Evolutionary conservation across 2,113 vertebrate genomes (phyloP), one percentile per base, ranked within the genome.

Genomic region (Neotragus pygmaeus): DNA sequence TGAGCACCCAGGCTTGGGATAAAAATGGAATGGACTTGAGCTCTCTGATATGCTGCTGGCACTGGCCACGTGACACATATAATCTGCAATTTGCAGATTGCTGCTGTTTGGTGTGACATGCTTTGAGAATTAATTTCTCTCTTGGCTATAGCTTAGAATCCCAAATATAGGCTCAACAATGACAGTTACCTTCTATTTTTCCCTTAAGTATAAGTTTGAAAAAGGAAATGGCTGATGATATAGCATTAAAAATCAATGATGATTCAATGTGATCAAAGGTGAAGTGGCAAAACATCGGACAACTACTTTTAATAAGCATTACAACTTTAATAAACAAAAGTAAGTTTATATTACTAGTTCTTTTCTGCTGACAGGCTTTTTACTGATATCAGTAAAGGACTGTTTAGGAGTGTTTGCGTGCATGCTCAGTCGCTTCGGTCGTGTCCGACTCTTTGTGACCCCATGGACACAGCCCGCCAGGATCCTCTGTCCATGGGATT

Each of bases 81-180:
- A 86, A 97, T 87, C 86, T 95, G 55, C 13, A n/a, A 2, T 90
- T 95, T 83, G 84, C 47, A 98, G 92, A 95, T 62, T 90, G 95
- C 80, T 80, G 66, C 85, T 97, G 28, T 97, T 95, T 91, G 94
- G 3, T 93, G 83, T 25, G 93, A 66, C 96, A 96, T 5, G 13
- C 81, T 97, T 97, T 96, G 75, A 98, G 97, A 93, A 97, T 97
- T 95, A 94, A 36, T 89, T 98, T 97, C 93, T 97, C 94, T 77
- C 58, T 45, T 10, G 62, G 91, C 23, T 93, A 1, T 90, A 83
- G n/a, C 93, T 90, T 17, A 94, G 84, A 94, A 93, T 27, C n/a
- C 25, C 16, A 85, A 77, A 90, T 2, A 80, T 0, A 36, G 25
- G 64, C 62, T 94, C 47, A 94, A 43, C 64, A 94, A 87, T 85